phyloP scores from a whole-genome alignment of 2,797 vertebrate genomes.

The Spizella passerina region DNA sequence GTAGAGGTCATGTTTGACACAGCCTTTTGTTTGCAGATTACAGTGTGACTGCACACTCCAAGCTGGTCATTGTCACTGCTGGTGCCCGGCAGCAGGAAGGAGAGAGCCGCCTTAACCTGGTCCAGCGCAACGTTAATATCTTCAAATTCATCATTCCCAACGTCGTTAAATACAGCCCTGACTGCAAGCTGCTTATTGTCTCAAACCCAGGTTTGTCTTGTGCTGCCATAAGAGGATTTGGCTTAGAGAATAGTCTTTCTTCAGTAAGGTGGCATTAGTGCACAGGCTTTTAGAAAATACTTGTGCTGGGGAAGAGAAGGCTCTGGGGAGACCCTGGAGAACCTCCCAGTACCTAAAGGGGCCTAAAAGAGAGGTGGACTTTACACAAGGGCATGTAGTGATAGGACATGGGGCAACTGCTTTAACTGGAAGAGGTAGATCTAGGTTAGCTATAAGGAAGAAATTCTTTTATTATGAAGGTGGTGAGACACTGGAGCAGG shows the following conservation, averaged over 20 bases:
- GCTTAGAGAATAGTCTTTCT: not conserved
- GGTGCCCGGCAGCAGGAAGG: conserved; percentile 97
- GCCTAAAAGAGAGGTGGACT: not conserved
- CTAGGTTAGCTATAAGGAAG: not conserved
- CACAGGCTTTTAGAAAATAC: not conserved
- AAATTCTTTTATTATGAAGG: not conserved
- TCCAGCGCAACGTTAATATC: conserved; percentile 97
- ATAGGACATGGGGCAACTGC: not conserved
- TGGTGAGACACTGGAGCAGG: not conserved
- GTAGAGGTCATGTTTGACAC: not conserved
- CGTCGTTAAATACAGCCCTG: conserved; percentile 94
- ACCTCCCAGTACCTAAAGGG: not conserved
- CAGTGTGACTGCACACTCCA: conserved; percentile 92
- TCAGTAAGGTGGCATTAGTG: not conserved
- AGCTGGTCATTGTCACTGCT: conserved; percentile 93
- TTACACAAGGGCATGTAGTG: not conserved
- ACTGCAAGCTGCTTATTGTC: conserved; percentile 92
- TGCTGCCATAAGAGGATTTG: not conserved
- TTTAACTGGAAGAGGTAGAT: not conserved
- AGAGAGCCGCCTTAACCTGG: conserved; percentile 95
- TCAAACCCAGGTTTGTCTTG: conserved; percentile 91
- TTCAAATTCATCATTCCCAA: conserved; percentile 99
- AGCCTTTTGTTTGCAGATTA: conserved; percentile 80
- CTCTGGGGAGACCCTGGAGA: not conserved
- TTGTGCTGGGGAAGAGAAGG: not conserved